Base-by-base conservation (phyloP, 1,140 invertebrate species). In the Pseudomyrmex sp. region DNA sequence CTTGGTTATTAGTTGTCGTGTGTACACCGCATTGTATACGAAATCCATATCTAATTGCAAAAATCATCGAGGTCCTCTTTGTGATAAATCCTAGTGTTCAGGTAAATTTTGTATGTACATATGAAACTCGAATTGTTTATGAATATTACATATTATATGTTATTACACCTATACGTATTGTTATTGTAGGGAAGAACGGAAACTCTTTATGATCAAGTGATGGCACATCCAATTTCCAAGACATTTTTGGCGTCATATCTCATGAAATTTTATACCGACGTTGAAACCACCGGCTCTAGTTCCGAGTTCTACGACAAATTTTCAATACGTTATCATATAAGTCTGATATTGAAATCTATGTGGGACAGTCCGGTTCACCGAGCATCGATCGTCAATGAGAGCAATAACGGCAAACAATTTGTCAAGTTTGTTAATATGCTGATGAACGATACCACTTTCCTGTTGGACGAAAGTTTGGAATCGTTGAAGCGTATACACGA, bases 241-340 rank as follows among this genome's bases (percentile, higher is more conserved):
- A 96, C 96, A 12, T 95, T 96, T 80, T 94, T 99, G 54, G 97
- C 98, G 0, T 97, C 98, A 70, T 96, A 97, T 18, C 95, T 99
- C 0, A 99, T 99, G 98, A 98, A 98, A 94, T 99, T 99, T 94
- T 99, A 99, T 93, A 98, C 98, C 89, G 98, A 99, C 92, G 98
- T 99, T 54, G 99, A 99, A 95, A 98, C 98, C 2, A 99, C 98
- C 12, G 99, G 99, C 23, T 98, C 99, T 69, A 98, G 97, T 93
- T 98, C 97, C 58, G 99, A 99, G 94, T 99, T 99, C 94, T 99
- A 99, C 92, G 99, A 99, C 94, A 99, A 99, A 95, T 99, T 99
- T 93, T 98, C 98, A 12, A 99, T 99, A 91, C 96, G 98, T 84
- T 99, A 99, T 95, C 98, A 99, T 91, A 99, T 99, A 91, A 99